Evolutionary conservation across 2,797 vertebrate species (phyloP).

Genomic region (Diglossa cyanea): DNA sequence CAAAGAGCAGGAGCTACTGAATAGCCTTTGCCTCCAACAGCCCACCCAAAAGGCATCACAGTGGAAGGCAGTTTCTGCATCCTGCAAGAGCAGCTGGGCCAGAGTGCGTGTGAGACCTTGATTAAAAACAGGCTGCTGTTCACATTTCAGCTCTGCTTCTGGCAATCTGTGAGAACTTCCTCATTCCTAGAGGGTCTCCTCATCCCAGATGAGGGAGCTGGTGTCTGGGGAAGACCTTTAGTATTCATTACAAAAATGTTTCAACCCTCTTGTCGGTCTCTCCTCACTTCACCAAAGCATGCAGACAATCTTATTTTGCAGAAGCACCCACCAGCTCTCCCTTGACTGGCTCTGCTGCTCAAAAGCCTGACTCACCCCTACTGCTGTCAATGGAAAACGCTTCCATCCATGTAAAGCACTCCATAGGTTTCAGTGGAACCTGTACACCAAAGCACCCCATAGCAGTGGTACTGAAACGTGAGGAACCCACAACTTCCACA

Average conservation of each 20-base stretch:
- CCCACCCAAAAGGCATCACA: neutral
- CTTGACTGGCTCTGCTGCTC: neutral
- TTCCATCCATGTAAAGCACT: neutral
- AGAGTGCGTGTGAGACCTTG: constrained; percentile 38
- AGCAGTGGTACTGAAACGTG: rapidly evolving
- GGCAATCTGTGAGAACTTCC: constrained; percentile 1
- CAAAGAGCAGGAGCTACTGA: neutral
- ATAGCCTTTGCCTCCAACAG: neutral
- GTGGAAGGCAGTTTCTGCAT: neutral
- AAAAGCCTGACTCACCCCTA: neutral
- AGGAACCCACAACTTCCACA: neutral
- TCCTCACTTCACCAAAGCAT: constrained; percentile 4
- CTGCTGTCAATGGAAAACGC: neutral
- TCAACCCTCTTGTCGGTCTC: neutral
- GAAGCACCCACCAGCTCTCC: constrained; percentile 13
- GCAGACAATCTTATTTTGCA: neutral
- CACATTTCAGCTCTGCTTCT: constrained; percentile 31
- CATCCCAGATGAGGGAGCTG: constrained; percentile 56
- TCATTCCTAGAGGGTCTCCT: constrained; percentile 58
- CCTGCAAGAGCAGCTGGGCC: neutral
- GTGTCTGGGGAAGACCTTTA: constrained; percentile 62
- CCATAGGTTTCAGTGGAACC: neutral
- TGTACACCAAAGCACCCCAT: neutral
- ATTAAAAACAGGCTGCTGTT: constrained; percentile 56
- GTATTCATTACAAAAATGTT: constrained; percentile 32